These are phyloP conservation scores for Leptodactylus fallax DNA, from an alignment of 2,797 vertebrate genomes.

Conservation along the genomic window DNA sequence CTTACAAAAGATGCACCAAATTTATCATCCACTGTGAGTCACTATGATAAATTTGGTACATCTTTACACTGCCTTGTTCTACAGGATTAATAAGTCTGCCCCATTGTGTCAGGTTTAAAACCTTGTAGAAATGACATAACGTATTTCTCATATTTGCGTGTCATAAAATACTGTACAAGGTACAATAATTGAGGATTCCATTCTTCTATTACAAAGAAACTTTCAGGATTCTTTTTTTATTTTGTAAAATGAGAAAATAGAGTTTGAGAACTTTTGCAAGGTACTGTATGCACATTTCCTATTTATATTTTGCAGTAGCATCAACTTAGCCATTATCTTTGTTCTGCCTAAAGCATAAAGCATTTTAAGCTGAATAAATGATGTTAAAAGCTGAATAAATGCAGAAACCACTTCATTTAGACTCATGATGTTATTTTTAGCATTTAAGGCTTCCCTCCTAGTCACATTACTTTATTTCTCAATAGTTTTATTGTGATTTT, in stretches of 20 bases:
- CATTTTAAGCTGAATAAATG: slow-evolving; percentile 16
- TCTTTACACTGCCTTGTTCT: too few relatives aligned
- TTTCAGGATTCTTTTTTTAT: neutral
- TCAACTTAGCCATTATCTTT: slow-evolving; percentile 12
- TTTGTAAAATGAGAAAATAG: neutral
- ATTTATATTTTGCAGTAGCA: slow-evolving; percentile 4
- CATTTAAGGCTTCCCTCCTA: neutral
- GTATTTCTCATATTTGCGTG: too few relatives aligned
- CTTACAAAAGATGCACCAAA: too few relatives aligned
- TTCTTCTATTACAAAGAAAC: neutral
- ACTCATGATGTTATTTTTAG: neutral
- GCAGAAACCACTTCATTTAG: slow-evolving; percentile 16
- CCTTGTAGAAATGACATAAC: too few relatives aligned
- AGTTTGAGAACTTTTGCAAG: neutral
- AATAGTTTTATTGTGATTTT: too few relatives aligned
- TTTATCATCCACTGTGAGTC: too few relatives aligned
- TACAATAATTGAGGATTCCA: too few relatives aligned
- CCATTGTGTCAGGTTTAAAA: too few relatives aligned
- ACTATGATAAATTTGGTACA: too few relatives aligned
- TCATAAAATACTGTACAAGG: neutral
- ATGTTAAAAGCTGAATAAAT: slow-evolving; percentile 12
- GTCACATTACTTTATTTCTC: too few relatives aligned
- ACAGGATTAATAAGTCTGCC: too few relatives aligned
- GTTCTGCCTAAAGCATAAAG: neutral
- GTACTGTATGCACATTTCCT: neutral